phyloP scores from a whole-genome alignment of 1,140 invertebrate species.

The Drosophila lacertosa region DNA sequence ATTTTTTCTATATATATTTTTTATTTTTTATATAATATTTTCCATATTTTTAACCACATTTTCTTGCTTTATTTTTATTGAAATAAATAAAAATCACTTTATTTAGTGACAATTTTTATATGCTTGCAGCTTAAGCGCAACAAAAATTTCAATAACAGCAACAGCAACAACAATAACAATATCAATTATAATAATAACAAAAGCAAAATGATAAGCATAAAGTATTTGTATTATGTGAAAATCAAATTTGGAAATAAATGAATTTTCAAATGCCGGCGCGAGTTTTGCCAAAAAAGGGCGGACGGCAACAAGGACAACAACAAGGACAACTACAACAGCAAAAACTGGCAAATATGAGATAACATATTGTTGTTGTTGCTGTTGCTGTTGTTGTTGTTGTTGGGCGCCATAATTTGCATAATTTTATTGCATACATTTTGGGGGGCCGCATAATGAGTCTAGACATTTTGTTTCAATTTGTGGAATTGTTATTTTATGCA shows the following conservation, averaged over 20 bases:
- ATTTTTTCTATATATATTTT: too few species aligned
- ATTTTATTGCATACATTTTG: constrained; percentile 67
- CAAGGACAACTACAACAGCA: not conserved
- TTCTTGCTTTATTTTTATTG: too few species aligned
- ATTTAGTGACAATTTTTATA: not conserved
- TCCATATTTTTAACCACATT: too few species aligned
- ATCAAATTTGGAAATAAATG: constrained; percentile 21
- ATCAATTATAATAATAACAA: not conserved
- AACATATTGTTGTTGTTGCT: constrained; percentile 18
- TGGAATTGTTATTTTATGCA: constrained; percentile 70
- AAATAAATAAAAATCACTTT: too few species aligned
- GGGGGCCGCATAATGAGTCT: constrained; percentile 65
- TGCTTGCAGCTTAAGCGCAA: not conserved
- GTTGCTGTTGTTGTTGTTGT: constrained; percentile 7
- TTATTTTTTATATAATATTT: too few species aligned
- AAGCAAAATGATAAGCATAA: not conserved
- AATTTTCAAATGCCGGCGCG: constrained; percentile 18
- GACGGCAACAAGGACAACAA: not conserved
- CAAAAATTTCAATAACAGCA: too few species aligned
- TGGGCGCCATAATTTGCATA: constrained; percentile 60
- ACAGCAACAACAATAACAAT: not conserved
- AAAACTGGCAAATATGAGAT: constrained; percentile 19
- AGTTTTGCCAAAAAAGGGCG: constrained; percentile 11
- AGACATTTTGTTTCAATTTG: constrained; percentile 72
- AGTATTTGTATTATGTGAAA: constrained; percentile 14